Percentiles rank a stretch among this genome's conserved stretches.
These are phyloP conservation scores for Poeciliopsis occidentalis DNA, from an alignment of 2,113 vertebrate species.

Conservation along the genomic window DNA sequence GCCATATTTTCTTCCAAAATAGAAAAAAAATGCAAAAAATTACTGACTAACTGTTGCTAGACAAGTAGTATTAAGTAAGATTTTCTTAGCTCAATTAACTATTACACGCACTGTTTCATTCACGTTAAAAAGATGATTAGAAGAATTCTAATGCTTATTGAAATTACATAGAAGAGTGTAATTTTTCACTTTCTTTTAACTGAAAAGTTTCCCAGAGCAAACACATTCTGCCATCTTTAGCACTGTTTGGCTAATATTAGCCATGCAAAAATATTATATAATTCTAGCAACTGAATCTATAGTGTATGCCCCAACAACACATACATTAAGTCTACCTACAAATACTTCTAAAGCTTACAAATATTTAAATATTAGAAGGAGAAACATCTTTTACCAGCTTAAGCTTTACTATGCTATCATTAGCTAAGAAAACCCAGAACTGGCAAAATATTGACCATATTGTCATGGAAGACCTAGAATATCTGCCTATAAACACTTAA, in stretches of 20 bases:
- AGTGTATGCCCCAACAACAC: background rate
- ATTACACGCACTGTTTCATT: background rate
- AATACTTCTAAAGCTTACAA: background rate
- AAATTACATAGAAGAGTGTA: background rate
- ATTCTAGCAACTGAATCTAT: background rate
- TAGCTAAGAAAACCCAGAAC: no score
- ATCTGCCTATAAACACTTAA: no score
- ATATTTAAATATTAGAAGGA: background rate
- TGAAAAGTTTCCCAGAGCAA: no score
- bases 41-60: no score
- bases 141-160: background rate
- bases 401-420: background rate
- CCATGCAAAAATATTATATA: background rate
- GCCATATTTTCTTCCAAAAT: no score
- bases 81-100: background rate
- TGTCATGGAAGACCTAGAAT: no score
- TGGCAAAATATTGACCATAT: no score
- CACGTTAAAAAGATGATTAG: background rate
- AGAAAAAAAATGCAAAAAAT: no score
- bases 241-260: no score
- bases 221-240: no score
- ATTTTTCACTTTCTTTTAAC: background rate
- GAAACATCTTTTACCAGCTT: background rate
- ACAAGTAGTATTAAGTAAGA: no score
- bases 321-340: background rate